Conservation (phyloP, 2,113 vertebrate genomes). For the Istiophorus platypterus region DNA sequence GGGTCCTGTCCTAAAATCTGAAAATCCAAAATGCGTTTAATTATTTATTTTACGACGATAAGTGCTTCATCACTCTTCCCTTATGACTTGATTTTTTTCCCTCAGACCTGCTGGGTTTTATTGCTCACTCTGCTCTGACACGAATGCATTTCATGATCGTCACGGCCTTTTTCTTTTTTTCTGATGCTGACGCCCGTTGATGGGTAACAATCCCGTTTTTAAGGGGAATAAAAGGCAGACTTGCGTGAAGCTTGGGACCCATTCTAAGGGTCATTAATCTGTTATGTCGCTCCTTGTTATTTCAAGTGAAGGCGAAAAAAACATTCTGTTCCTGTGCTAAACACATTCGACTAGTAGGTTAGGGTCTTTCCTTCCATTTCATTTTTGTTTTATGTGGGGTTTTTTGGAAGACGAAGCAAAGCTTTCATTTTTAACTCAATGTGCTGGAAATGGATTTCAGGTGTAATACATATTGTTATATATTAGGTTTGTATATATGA, state of each 20-base stretch:
- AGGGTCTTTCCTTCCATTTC: background rate
- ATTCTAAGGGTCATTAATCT: background rate
- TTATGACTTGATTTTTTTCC: background rate
- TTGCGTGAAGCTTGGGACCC: background rate
- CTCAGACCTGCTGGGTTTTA: slow-evolving; percentile 22
- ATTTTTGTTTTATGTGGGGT: background rate
- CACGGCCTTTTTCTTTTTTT: background rate
- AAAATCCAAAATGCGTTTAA: no score
- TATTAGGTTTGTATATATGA: background rate
- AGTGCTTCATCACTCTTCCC: background rate
- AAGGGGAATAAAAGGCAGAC: background rate
- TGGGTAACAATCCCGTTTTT: background rate
- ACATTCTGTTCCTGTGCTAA: background rate
- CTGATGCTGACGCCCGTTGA: background rate
- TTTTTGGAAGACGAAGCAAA: background rate
- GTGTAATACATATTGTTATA: background rate
- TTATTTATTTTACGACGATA: no score
- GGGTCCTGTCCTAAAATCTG: no score
- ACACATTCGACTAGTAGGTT: background rate
- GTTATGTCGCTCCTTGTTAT: background rate
- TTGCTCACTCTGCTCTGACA: slow-evolving; percentile 40
- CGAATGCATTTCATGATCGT: background rate
- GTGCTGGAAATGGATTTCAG: background rate
- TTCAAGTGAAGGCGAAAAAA: background rate
- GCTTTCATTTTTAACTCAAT: background rate